Evolutionary conservation across 2,888 invertebrate species (phyloP).

Genomic region (Nemotelus nigrinus): DNA sequence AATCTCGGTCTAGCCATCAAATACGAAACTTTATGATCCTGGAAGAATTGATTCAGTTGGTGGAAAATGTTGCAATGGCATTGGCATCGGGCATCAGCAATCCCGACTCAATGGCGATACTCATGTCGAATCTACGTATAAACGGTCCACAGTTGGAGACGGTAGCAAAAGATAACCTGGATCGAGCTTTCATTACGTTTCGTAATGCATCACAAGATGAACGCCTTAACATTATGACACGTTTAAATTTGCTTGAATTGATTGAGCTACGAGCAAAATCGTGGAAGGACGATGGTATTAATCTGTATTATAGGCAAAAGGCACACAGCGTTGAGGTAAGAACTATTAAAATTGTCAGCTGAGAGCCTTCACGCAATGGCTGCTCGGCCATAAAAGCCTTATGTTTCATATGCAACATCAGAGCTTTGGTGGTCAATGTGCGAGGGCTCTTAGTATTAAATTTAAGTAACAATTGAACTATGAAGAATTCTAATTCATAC

Average conservation of each 20-base stretch:
- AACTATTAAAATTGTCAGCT: not conserved
- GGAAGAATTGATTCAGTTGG: constrained; percentile 83
- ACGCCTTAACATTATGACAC: constrained; percentile 83
- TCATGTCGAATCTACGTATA: constrained; percentile 83
- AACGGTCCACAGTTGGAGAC: constrained; percentile 84
- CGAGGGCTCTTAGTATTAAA: too few relatives aligned
- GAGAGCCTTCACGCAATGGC: not conserved
- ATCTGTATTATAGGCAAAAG: constrained; percentile 82
- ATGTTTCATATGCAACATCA: too few relatives aligned
- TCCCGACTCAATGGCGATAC: constrained; percentile 78
- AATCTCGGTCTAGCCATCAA: constrained; percentile 68
- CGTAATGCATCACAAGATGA: constrained; percentile 90
- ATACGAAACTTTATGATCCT: constrained; percentile 68
- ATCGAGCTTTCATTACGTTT: constrained; percentile 85
- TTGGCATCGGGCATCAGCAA: constrained; percentile 77
- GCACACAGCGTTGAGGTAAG: constrained; percentile 70
- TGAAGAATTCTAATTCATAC: not conserved
- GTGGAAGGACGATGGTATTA: constrained; percentile 89
- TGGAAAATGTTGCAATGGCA: constrained; percentile 82
- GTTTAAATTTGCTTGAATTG: constrained; percentile 88
- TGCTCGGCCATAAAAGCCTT: too few relatives aligned
- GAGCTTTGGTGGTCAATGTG: too few relatives aligned
- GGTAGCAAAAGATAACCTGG: constrained; percentile 85
- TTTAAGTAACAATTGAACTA: too few relatives aligned
- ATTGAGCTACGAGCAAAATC: constrained; percentile 92